Evolutionary conservation across 2,888 invertebrate species (phyloP).

Genomic region (Iphiclides podalirius): DNA sequence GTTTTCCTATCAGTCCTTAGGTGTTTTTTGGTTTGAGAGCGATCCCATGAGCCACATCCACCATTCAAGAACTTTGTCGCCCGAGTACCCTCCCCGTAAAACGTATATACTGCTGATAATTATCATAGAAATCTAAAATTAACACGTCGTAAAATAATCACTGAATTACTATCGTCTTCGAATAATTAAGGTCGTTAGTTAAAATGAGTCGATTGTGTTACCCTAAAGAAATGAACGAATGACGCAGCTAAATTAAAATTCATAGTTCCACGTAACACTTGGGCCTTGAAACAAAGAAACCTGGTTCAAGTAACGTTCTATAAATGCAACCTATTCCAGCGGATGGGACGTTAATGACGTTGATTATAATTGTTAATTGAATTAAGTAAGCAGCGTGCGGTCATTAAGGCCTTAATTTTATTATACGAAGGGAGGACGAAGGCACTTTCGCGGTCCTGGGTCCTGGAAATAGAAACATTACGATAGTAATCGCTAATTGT

Average conservation of each 20-base stretch:
- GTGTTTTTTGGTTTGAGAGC: no score
- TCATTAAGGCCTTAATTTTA: not conserved
- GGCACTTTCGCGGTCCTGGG: not conserved
- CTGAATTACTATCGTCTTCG: no score
- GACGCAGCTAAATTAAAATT: constrained; percentile 1
- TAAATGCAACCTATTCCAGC: constrained; percentile 4
- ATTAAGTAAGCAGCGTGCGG: not conserved
- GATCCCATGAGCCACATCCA: no score
- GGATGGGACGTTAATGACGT: not conserved
- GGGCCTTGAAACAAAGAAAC: not conserved
- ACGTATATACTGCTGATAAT: no score
- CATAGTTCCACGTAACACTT: constrained; percentile 1
- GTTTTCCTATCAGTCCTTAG: no score
- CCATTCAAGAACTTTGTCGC: no score
- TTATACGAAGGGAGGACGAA: not conserved
- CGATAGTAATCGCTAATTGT: not conserved
- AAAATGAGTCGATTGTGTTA: not conserved
- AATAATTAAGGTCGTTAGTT: not conserved
- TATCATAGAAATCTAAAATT: no score
- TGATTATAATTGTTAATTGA: constrained; percentile 2
- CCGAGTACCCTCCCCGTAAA: no score
- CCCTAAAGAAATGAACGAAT: not conserved
- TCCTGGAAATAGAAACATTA: constrained; percentile 9
- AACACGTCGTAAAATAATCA: no score
- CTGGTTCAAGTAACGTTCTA: not conserved